Evolutionary conservation across 2,797 vertebrate genomes (phyloP), one percentile per base, ranked within the genome.

Genomic region (Rousettus madagascariensis): DNA sequence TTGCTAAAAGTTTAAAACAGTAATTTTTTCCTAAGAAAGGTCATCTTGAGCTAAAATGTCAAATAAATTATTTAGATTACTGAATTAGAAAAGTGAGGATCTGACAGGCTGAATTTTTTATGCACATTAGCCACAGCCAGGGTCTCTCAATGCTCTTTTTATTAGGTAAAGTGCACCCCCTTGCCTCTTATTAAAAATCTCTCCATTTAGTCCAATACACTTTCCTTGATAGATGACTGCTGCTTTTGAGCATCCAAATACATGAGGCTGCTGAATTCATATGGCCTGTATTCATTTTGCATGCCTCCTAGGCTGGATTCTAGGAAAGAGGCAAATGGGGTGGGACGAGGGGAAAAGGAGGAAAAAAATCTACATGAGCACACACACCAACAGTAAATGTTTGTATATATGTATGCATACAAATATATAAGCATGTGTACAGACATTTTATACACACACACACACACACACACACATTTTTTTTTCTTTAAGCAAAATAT

Each of bases 1-100:
- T 99, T 98, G 98, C 98, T 99, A 98, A 99, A 99, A 99, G 98
- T 99, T 99, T 99, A 99, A 99, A 99, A 98, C 98, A 98, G 98
- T 98, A 98, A 99, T 99, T 99, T 99, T 98, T 99, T 98, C 97
- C 98, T 97, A 98, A 98, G 98, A 99, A 99, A 99, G 98, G 98
- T 99, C 98, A 99, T 99, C 98, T 98, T 98, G 98, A 98, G 98
- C 98, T 99, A 99, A 99, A 98, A 98, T 99, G 98, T 99, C 98
- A 99, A 98, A 99, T 99, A 99, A 99, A 99, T 99, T 99, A 99
- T 99, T 99, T 99, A 99, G 98, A 99, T 99, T 99, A 99, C 98
- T 98, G 98, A 99, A 99, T 99, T 99, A 99, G 98, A 99, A 98
- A 98, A 99, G 98, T 98, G 98, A 99, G 97, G 98, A 98, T 98